Base-by-base conservation (phyloP, 2,888 invertebrate genomes). In the Autographa gamma region DNA sequence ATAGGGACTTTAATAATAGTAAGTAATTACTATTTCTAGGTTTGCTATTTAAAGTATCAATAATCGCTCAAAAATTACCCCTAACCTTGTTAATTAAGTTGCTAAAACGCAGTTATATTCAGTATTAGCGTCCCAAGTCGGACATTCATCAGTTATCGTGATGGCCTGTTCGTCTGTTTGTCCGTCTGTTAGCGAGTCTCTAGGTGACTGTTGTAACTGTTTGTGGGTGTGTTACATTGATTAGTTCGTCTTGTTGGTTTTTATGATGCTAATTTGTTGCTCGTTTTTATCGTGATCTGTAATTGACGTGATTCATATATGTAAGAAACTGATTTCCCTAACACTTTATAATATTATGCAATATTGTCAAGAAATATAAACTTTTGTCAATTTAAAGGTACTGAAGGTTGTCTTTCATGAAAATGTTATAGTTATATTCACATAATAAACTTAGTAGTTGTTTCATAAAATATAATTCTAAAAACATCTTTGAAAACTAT, bases 151-250 rank as follows among this genome's bases (percentile, higher is more conserved):
- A 81, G 77, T 88, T 88, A 86, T 77, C 86, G 75, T 63, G 86
- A 88, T 86, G 83, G 83, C 71, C 76, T 88, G 82, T 88, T 86
- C 83, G 80, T 77, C 76, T 88, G 82, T 88, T 86, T 84, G 80
- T 77, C 7, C 52, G 67, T 80, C n/a, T 76, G 69, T 88, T 87
- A 87, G 79, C 80, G 66, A n/a, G 63, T 85, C 79, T 85, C 85
- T 86, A 86, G 85, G 85, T 83, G 73, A 79, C 75, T 76, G 54
- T 63, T 69, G 71, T 77, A 84, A 84, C 77, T 73, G 54, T 67
- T 65, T 66, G 31, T 63, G 68, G 65, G 62, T 71, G 62, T 78
- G 67, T 73, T 63, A 63, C 63, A 73, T 77, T 68, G 70, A 77
- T 72, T 70, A 71, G 60, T 69, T 80, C 60, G 43, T 58, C 65